Base-by-base conservation (phyloP, 2,113 vertebrate genomes). In the Theristicus caerulescens region DNA sequence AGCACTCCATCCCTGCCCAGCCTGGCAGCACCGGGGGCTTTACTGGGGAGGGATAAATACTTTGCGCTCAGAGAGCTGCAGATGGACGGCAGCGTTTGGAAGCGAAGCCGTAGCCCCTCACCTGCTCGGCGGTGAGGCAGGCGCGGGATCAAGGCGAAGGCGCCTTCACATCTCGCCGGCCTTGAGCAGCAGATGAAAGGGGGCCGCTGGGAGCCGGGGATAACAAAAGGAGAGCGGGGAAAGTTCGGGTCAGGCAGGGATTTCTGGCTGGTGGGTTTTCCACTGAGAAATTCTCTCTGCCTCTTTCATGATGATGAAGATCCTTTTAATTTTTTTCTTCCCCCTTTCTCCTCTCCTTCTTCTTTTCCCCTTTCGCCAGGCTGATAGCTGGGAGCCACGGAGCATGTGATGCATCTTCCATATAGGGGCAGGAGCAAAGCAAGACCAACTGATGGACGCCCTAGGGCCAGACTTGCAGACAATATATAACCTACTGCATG, bases 401-500 rank as follows among this genome's bases (percentile, higher is more conserved):
- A 96, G 97, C 98, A 98, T 98, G 97, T 97, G 97, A 97, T 97
- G 96, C 94, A 88, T 93, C 94, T 97, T 95, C 97, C 97, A 97
- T 97, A 96, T 97, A 97, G 96, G 97, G 97, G 97, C 97, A 98
- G 97, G 94, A 97, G 96, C 92, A 97, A 95, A 95, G 93, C 96
- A 96, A 96, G 97, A 96, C 97, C 97, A 94, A 96, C 95, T 80
- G 95, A 96, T 96, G 96, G 97, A 96, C 96, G 96, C 98, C 97
- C 97, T 97, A 97, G 95, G 97, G 97, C 97, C 98, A 98, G 90
- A 97, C 97, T 97, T 95, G 97, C 96, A 97, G 97, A 97, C 97
- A 97, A 97, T 97, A 97, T 97, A 98, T 97, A 98, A 97, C 97
- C 96, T 97, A 94, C 70, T 74, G 94, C 97, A 94, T 49, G 73